Conservation (phyloP, 2,797 vertebrate genomes). For the Sebastes hubbsi region DNA sequence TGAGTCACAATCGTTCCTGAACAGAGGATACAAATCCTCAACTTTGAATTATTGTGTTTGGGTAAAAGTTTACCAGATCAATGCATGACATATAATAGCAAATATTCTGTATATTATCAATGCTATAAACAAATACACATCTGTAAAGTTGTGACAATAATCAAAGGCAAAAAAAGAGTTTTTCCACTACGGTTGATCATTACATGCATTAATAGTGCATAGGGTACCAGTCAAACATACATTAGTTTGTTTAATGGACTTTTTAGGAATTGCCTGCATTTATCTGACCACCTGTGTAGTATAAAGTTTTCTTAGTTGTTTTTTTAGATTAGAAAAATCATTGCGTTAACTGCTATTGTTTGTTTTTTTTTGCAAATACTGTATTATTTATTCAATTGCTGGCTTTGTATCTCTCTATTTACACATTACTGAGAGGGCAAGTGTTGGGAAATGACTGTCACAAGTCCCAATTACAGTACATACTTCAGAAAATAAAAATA, state of each 20-base stretch:
- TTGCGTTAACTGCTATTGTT: constrained; percentile 29
- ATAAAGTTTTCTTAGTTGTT: constrained; percentile 37
- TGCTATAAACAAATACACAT: constrained; percentile 39
- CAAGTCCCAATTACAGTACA: constrained; percentile 74
- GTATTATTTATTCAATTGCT: constrained; percentile 65
- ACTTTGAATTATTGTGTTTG: constrained; percentile 46
- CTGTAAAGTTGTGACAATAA: constrained; percentile 44
- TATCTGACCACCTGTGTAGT: constrained; percentile 53
- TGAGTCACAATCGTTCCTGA: constrained; percentile 71
- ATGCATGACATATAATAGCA: constrained; percentile 23
- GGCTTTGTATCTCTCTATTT: constrained; percentile 74
- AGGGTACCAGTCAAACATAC: constrained; percentile 63
- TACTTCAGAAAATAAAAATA: constrained; percentile 71
- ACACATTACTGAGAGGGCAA: constrained; percentile 65
- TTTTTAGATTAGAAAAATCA: constrained; percentile 54
- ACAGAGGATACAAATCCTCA: constrained; percentile 35
- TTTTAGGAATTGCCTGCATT: constrained; percentile 51
- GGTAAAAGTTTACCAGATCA: constrained; percentile 49
- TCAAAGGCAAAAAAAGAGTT: constrained; percentile 51
- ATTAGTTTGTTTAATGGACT: constrained; percentile 51
- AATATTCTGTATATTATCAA: constrained; percentile 16
- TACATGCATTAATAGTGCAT: constrained; percentile 74
- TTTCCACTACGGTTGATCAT: constrained; percentile 58
- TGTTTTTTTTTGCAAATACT: constrained; percentile 62
- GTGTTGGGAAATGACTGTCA: constrained; percentile 63